phyloP scores from a whole-genome alignment of 2,797 vertebrate genomes.

The Cheirogaleus major region DNA sequence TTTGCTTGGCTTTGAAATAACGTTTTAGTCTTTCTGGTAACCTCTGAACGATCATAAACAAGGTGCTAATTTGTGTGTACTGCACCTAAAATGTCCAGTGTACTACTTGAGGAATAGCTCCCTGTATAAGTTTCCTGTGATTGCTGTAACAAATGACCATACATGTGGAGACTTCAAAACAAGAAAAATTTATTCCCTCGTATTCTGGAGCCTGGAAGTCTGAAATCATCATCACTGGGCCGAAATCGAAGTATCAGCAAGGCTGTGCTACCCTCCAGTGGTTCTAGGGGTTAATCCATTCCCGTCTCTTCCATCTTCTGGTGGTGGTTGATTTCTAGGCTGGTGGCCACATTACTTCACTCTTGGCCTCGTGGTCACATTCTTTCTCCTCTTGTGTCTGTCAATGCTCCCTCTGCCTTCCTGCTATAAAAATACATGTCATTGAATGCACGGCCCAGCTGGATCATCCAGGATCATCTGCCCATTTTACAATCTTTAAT shows the following conservation, averaged over 20 bases:
- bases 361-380: neutral
- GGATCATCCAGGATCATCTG: neutral
- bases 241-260: neutral
- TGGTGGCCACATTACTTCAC: rapidly evolving
- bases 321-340: neutral
- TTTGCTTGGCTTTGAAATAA: slow-evolving; percentile 9
- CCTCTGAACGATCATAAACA: neutral
- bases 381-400: neutral
- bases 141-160: neutral
- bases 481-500: neutral
- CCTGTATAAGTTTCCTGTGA: neutral
- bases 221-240: neutral
- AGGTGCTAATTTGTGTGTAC: neutral
- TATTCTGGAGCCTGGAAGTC: neutral
- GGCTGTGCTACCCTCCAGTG: neutral
- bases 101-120: neutral
- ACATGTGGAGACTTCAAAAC: neutral
- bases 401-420: neutral
- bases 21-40: neutral
- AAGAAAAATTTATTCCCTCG: neutral
- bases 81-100: neutral
- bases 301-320: neutral
- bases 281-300: neutral
- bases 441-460: neutral
- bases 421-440: neutral